Percentiles rank a stretch among this genome's conserved stretches.
These are phyloP conservation scores for Thaumetopoea pityocampa DNA, from an alignment of 1,140 invertebrate species.

Conservation along the genomic window DNA sequence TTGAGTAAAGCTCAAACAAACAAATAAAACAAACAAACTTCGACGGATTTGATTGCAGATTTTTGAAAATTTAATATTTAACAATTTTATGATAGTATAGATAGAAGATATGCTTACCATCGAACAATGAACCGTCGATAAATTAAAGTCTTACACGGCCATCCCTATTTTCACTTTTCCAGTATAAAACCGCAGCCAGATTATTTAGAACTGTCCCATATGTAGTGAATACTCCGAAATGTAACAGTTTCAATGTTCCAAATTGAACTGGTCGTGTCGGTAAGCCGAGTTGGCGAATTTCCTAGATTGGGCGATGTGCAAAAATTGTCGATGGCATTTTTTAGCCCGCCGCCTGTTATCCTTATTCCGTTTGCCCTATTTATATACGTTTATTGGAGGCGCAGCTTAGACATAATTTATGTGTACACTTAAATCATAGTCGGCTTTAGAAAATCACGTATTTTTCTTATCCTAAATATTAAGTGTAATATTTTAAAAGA, in stretches of 20 bases:
- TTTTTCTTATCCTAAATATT: no score
- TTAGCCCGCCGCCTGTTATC: slow-evolving; percentile 42
- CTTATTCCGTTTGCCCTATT: slow-evolving; percentile 54
- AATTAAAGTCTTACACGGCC: slow-evolving; percentile 47
- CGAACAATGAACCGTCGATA: slow-evolving; percentile 34
- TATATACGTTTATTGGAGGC: slow-evolving; percentile 56
- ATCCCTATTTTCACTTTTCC: slow-evolving; percentile 58
- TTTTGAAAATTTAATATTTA: slow-evolving; percentile 28
- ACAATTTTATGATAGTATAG: no score
- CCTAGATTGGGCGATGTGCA: slow-evolving; percentile 35
- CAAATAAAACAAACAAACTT: slow-evolving; percentile 12
- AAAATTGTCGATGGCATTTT: slow-evolving; percentile 52
- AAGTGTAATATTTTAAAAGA: no score
- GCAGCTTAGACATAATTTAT: slow-evolving; percentile 56
- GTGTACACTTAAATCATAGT: slow-evolving; percentile 33
- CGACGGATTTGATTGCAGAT: slow-evolving; percentile 1
- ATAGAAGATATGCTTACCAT: slow-evolving; percentile 41
- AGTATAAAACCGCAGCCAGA: slow-evolving; percentile 37
- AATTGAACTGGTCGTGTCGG: slow-evolving; percentile 26
- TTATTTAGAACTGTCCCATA: slow-evolving; percentile 19
- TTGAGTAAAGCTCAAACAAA: no score
- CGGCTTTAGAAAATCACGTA: slow-evolving; percentile 29
- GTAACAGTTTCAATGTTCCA: slow-evolving; percentile 16
- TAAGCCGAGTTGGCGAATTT: slow-evolving; percentile 42
- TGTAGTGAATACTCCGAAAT: slow-evolving; percentile 4